These are phyloP conservation scores for Galeopterus variegatus DNA, from an alignment of 2,113 vertebrate genomes.

Conservation along the genomic window DNA sequence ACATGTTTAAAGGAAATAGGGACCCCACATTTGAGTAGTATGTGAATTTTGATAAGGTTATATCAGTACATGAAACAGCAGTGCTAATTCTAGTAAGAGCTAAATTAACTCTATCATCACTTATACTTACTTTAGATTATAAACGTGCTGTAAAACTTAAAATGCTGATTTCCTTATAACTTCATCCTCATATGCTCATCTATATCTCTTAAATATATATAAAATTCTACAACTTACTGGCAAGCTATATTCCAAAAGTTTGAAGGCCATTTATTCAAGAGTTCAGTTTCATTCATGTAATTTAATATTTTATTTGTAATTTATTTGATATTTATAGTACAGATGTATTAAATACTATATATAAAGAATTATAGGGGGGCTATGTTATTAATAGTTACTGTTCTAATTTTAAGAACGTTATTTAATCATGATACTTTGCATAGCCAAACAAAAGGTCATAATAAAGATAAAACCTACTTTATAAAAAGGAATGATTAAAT, in stretches of 20 bases:
- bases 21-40: constrained; percentile 61
- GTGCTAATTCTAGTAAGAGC: constrained; percentile 57
- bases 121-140: constrained; percentile 31
- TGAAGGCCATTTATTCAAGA: constrained; percentile 21
- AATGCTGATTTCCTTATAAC: constrained; percentile 46
- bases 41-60: constrained; percentile 69
- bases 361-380: background rate
- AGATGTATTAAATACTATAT: constrained; percentile 10
- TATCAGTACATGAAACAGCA: constrained; percentile 54
- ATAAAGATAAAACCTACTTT: constrained; percentile 46
- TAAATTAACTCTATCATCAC: background rate
- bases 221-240: constrained; percentile 33
- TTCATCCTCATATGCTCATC: constrained; percentile 23
- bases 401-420: constrained; percentile 42
- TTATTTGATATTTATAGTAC: background rate
- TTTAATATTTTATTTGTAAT: constrained; percentile 62
- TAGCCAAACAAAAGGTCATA: constrained; percentile 43
- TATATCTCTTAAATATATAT: constrained; percentile 38
- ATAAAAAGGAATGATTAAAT: background rate
- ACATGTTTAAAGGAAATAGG: constrained; percentile 76
- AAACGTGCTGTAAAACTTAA: constrained; percentile 37
- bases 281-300: background rate
- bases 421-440: constrained; percentile 38
- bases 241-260: background rate
- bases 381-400: background rate